Evolutionary conservation across 2,888 invertebrate genomes (phyloP).

Genomic region (Rhyacophila evoluta): DNA sequence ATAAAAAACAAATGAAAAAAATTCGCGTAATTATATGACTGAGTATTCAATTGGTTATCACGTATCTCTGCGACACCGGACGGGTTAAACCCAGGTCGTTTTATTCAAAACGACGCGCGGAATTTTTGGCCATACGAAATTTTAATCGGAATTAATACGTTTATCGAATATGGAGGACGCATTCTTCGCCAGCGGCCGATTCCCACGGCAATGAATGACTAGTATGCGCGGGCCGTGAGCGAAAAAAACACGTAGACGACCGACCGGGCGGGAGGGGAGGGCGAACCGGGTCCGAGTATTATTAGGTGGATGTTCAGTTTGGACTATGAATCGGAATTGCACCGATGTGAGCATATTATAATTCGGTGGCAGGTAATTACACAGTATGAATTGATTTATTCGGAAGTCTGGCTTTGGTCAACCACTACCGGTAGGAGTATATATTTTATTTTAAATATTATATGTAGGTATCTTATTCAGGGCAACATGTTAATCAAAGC

Average conservation of each 20-base stretch:
- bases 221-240: constrained; percentile 63
- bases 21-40: not conserved
- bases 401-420: not conserved
- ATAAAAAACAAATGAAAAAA: not conserved
- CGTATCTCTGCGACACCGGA: not conserved
- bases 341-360: not conserved
- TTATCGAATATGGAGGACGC: constrained; percentile 70
- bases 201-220: constrained; percentile 68
- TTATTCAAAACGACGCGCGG: constrained; percentile 54
- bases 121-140: constrained; percentile 54
- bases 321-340: constrained; percentile 19
- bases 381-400: not conserved
- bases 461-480: not conserved
- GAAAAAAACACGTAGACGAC: constrained; percentile 54
- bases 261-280: constrained; percentile 33
- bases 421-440: not conserved
- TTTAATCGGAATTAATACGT: constrained; percentile 66
- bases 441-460: not conserved
- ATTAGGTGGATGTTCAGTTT: not conserved
- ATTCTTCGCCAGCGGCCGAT: constrained; percentile 69
- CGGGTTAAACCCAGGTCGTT: constrained; percentile 20
- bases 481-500: not conserved
- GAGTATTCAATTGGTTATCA: not conserved
- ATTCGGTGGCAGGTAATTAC: constrained; percentile 8
- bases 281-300: constrained; percentile 23